Evolutionary conservation across 2,797 vertebrate genomes (phyloP), one percentile per base, ranked within the genome.

Genomic region (Helarctos malayanus): DNA sequence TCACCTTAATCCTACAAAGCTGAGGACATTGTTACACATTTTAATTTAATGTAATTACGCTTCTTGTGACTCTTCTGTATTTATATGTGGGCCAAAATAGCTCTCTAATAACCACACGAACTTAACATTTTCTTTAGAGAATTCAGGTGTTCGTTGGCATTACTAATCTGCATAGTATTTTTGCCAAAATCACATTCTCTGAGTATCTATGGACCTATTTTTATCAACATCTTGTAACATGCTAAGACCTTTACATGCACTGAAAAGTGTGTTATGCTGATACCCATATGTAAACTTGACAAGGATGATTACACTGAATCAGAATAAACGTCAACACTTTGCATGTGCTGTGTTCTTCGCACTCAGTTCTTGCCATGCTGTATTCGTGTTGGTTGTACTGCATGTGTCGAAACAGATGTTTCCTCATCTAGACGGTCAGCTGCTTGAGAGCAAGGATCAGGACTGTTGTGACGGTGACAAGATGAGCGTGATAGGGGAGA

Each of bases 241-340:
- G 49, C 73, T 83, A 75, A 85, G 88, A 41, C 61, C 52, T 94
- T 90, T 32, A 27, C 27, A 0, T 18, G 45, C 52, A 38, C 35
- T 65, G 71, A 81, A 47, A 83, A 88, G 15, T 81, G 49, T 76
- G 2, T 65, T 87, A n/a, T 1, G 4, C 65, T 76, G 18, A 69
- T 80, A 21, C 2, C 21, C 52, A 5, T 16, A 7, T 2, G 38
- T 27, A 52, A 21, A 8, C 27, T 23, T 6, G 29, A 45, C 13
- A 19, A 25, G 45, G 25, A 18, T 52, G 86, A 18, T 59, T 16
- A 54, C 41, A 45, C n/a, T 7, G 29, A 81, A 14, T 71, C 63
- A 47, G 47, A 57, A 1, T 15, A 23, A 8, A n/a, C 3, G 0
- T 0, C 2, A 63, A 63, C 5, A 0, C 16, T 47, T 16, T 13